Conservation (phyloP, 2,113 vertebrate species). For the Sus scrofa region DNA sequence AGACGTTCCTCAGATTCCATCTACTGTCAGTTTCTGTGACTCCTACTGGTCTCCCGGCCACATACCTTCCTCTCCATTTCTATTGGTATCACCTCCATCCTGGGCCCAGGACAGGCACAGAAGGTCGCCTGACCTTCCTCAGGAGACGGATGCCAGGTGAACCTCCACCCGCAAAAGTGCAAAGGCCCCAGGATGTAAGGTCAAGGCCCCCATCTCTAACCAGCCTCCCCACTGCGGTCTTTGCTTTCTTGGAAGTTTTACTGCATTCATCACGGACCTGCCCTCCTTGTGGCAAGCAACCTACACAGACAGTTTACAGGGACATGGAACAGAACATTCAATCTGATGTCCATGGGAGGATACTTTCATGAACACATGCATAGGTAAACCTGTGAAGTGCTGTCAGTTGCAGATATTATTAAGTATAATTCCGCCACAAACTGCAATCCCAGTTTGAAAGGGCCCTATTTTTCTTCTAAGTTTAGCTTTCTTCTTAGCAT, state of each 20-base stretch:
- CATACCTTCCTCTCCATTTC: background rate
- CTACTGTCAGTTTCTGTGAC: background rate
- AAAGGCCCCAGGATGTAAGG: background rate
- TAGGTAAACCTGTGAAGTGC: background rate
- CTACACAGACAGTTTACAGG: background rate
- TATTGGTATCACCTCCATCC: accelerated
- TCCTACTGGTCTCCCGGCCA: background rate
- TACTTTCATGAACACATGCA: background rate
- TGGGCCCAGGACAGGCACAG: background rate
- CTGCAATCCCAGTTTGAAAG: background rate
- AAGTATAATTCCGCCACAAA: background rate
- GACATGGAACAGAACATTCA: background rate
- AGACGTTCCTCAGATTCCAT: background rate
- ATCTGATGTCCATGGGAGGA: background rate
- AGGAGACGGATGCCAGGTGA: background rate
- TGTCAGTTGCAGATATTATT: background rate
- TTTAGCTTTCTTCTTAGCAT: background rate
- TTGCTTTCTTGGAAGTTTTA: background rate
- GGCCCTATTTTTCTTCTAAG: background rate
- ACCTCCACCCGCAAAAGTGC: background rate
- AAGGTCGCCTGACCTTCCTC: background rate
- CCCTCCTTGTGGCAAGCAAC: background rate
- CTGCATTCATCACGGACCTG: accelerated
- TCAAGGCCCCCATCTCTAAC: background rate
- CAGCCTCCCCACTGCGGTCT: background rate